Conservation (phyloP, 2,888 invertebrate genomes). For the Dorcus hopei region DNA sequence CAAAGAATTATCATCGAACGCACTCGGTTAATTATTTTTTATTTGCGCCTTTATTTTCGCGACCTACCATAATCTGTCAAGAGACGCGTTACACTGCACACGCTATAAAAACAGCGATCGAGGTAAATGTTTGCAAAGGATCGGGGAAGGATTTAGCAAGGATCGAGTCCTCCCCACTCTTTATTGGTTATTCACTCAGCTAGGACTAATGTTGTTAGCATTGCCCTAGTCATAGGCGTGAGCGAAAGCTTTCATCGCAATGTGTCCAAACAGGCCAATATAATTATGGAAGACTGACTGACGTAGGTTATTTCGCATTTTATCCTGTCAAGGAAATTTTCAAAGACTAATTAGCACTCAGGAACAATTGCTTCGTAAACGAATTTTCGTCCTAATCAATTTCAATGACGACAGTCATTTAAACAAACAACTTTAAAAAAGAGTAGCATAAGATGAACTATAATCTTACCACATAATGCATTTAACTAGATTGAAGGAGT, state of each 20-base stretch:
- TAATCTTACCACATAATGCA: no score
- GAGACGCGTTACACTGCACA: background rate
- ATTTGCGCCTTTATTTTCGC: no score
- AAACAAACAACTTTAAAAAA: no score
- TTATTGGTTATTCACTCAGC: conserved; percentile 45
- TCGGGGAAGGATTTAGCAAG: conserved; percentile 27
- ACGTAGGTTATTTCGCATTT: conserved; percentile 7
- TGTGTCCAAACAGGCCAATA: conserved; percentile 19
- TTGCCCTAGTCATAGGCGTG: conserved; percentile 41
- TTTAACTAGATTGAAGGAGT: no score
- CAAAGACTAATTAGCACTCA: no score
- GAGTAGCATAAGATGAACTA: no score
- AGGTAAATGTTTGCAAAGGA: conserved; percentile 19
- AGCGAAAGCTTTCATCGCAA: conserved; percentile 9
- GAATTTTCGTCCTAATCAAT: no score
- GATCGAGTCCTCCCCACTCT: conserved; percentile 10
- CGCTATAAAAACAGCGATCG: conserved; percentile 3
- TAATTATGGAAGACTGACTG: conserved; percentile 19
- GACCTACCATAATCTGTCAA: no score
- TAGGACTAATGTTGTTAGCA: conserved; percentile 45
- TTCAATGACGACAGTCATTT: no score
- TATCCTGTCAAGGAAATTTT: background rate
- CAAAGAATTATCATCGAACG: no score
- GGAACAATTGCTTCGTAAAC: no score
- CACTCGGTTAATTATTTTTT: no score